Evolutionary conservation across 2,888 invertebrate species (phyloP).

Genomic region (Lepidochitona cinerea): DNA sequence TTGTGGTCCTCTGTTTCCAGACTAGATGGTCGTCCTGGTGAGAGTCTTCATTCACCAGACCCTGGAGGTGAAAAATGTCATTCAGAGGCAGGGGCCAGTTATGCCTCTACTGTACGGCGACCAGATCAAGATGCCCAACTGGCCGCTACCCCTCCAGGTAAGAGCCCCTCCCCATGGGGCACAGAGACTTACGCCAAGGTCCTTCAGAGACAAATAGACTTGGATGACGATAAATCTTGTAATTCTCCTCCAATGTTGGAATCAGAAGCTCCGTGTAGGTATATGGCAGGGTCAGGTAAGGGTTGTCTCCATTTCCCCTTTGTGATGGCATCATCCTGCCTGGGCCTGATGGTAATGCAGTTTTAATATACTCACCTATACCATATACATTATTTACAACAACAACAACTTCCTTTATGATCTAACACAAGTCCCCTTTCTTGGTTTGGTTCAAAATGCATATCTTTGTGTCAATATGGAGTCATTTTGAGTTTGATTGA

Average conservation of each 20-base stretch:
- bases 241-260: no score
- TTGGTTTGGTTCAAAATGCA: no score
- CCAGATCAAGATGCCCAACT: constrained; percentile 13
- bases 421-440: no score
- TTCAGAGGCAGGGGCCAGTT: constrained; percentile 44
- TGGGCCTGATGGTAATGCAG: no score
- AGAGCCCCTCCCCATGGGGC: constrained; percentile 33
- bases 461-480: no score
- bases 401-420: no score
- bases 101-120: constrained; percentile 48
- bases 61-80: constrained; percentile 53
- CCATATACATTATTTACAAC: no score
- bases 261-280: not conserved
- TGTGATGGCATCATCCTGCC: no score
- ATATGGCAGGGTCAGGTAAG: not conserved
- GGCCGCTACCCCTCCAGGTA: constrained; percentile 48
- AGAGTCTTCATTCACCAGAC: constrained; percentile 33
- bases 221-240: no score
- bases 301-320: not conserved
- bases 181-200: constrained; percentile 58
- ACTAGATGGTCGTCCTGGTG: constrained; percentile 52
- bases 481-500: no score
- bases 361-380: no score
- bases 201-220: constrained; percentile 48
- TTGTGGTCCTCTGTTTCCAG: constrained; percentile 39